A percentile compares a stretch with the other conserved stretches of the same genome.
These are phyloP conservation scores for Ophthalmotilapia sp. DNA, from an alignment of 2,113 vertebrate genomes.

Conservation along the genomic window DNA sequence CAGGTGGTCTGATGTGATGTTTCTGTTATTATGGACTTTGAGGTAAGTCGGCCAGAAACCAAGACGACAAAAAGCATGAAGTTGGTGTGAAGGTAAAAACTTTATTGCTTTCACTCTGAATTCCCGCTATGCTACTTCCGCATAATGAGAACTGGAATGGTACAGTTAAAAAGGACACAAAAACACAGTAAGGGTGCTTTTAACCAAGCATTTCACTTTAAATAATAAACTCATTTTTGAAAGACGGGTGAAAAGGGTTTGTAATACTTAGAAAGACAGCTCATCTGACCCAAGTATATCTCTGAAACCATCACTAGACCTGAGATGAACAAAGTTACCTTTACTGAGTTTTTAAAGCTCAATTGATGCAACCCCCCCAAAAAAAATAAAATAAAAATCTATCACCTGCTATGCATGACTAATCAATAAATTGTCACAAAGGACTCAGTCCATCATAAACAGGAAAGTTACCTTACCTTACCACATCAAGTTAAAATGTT, in stretches of 20 bases:
- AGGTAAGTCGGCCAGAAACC: neutral
- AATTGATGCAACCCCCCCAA: too few species aligned
- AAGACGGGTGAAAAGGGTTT: neutral
- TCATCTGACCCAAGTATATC: neutral
- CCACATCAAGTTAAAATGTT: neutral
- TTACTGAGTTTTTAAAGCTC: neutral
- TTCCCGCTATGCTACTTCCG: neutral
- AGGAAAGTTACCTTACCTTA: neutral
- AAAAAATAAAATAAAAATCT: rapidly evolving
- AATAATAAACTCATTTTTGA: neutral
- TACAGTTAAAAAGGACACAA: neutral
- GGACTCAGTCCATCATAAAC: neutral
- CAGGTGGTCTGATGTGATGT: neutral
- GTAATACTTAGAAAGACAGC: neutral
- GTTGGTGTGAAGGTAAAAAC: constrained; percentile 10
- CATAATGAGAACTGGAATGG: constrained; percentile 9
- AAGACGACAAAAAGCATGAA: neutral
- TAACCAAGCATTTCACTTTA: neutral
- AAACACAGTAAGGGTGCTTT: neutral
- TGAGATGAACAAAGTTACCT: neutral
- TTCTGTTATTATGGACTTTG: neutral
- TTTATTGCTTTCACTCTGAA: constrained; percentile 28
- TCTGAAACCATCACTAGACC: neutral
- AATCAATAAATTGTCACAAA: neutral
- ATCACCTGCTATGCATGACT: neutral